Evolutionary conservation across 2,113 vertebrate species (phyloP).

Genomic region (Macroglossus sobrinus): DNA sequence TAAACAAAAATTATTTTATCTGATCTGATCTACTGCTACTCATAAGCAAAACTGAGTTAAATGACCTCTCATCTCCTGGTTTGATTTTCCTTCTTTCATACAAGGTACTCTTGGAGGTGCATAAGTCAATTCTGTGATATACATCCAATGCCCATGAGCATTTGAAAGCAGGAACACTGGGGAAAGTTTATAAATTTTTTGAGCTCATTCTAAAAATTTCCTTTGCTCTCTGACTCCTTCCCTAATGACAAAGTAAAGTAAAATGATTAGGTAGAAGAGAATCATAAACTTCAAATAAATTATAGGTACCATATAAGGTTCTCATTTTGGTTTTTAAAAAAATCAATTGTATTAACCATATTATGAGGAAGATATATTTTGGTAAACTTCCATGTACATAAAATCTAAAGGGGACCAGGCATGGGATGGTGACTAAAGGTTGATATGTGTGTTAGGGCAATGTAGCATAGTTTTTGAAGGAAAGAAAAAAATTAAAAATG

Average conservation of each 20-base stretch:
- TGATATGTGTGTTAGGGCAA: background rate
- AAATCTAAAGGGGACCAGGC: background rate
- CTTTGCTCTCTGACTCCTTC: background rate
- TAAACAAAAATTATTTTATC: background rate
- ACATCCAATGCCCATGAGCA: background rate
- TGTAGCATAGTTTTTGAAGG: background rate
- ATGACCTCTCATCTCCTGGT: background rate
- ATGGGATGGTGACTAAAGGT: background rate
- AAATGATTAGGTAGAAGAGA: background rate
- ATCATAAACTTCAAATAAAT: background rate
- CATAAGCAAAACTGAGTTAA: constrained; percentile 5
- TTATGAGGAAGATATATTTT: background rate
- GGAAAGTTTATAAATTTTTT: background rate
- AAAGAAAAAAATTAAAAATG: background rate
- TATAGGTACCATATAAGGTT: background rate
- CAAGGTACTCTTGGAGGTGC: background rate
- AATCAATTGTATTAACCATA: background rate
- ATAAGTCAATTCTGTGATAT: background rate
- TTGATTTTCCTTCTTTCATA: background rate
- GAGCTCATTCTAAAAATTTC: background rate
- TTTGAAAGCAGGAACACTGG: background rate
- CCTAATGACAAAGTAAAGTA: background rate
- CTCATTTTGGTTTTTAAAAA: background rate
- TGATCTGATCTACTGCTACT: background rate
- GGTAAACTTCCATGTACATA: background rate